Evolutionary conservation across 1,140 invertebrate species (phyloP).

Genomic region (Drosophila melanogaster): DNA sequence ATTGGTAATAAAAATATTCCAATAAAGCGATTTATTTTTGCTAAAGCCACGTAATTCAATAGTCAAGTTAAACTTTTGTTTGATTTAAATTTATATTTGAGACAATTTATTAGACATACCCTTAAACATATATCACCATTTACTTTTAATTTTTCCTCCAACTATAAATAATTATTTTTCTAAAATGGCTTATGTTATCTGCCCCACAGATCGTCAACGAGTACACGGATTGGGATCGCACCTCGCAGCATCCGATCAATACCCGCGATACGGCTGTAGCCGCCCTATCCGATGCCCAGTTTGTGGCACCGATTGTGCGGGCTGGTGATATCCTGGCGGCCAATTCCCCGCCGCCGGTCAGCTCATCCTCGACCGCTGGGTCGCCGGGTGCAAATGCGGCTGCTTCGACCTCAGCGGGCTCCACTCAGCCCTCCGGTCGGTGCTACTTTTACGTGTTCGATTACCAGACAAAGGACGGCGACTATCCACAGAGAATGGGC

Average conservation of each 20-base stretch:
- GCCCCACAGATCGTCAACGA: constrained; percentile 92
- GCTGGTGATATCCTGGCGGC: constrained; percentile 91
- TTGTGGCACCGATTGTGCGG: constrained; percentile 93
- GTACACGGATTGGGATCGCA: constrained; percentile 98
- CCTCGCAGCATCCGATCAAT: constrained; percentile 95
- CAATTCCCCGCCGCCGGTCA: constrained; percentile 85
- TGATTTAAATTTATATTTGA: too few relatives aligned
- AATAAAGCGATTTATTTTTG: too few relatives aligned
- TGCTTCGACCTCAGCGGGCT: constrained; percentile 58
- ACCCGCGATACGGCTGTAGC: constrained; percentile 96
- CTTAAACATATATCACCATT: too few relatives aligned
- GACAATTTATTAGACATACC: too few relatives aligned
- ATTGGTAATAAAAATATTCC: too few relatives aligned
- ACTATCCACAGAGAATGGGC: constrained; percentile 94
- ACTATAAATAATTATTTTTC: too few relatives aligned
- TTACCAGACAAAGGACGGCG: constrained; percentile 96
- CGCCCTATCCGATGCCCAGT: constrained; percentile 96
- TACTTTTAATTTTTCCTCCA: too few relatives aligned
- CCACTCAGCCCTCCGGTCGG: constrained; percentile 86
- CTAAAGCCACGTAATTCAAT: too few relatives aligned
- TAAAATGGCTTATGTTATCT: neutral
- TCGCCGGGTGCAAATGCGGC: constrained; percentile 65
- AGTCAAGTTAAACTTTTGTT: neutral
- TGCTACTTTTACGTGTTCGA: constrained; percentile 97
- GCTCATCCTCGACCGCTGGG: constrained; percentile 58